Percentiles rank a stretch among this genome's conserved stretches.
Conservation (phyloP, 2,113 vertebrate genomes). For the Sinocyclocheilus grahami region DNA sequence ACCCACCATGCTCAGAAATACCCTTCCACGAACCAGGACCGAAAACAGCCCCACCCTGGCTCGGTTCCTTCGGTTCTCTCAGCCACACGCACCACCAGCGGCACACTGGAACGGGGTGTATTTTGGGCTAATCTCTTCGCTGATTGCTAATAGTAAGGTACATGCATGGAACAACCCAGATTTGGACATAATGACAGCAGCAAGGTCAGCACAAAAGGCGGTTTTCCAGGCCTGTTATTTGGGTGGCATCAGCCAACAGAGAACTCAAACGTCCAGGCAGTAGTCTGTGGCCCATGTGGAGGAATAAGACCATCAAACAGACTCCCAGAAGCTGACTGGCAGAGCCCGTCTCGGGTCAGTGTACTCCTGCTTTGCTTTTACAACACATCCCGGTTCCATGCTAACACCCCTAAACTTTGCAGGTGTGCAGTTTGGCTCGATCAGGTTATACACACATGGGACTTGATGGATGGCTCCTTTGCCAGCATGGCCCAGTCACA, state of each 20-base stretch:
- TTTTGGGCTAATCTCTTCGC: conserved; percentile 33
- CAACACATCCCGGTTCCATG: neutral
- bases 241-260: conserved; percentile 16
- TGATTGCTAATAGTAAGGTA: conserved; percentile 36
- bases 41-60: conserved; percentile 24
- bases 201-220: conserved; percentile 17
- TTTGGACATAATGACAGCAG: conserved; percentile 42
- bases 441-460: conserved; percentile 40
- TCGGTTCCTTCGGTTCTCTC: neutral
- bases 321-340: neutral
- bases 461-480: conserved; percentile 1
- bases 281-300: conserved; percentile 27
- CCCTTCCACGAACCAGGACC: conserved; percentile 14
- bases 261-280: conserved; percentile 15
- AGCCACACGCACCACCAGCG: conserved; percentile 12
- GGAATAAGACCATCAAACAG: neutral
- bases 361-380: neutral
- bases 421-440: conserved; percentile 13
- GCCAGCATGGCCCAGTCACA: conserved; percentile 20
- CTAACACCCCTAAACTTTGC: neutral
- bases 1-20: neutral
- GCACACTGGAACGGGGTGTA: neutral
- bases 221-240: conserved; percentile 49
- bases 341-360: neutral
- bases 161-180: conserved; percentile 15